Evolutionary conservation across 2,113 vertebrate species (phyloP).

Genomic region (Eptatretus burgeri): DNA sequence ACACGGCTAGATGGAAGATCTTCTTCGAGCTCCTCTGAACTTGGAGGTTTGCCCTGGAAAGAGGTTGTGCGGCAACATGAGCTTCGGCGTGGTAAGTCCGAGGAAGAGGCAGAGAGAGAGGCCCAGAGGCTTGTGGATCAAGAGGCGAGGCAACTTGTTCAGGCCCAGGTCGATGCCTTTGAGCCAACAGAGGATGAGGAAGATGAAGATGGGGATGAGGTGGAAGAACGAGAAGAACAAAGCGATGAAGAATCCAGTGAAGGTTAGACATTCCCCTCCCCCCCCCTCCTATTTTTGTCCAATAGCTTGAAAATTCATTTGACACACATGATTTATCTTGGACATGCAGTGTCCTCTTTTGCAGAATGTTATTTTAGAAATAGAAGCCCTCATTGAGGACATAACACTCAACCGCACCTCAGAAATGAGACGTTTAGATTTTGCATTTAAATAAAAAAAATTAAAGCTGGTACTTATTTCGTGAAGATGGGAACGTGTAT

Average conservation of each 20-base stretch:
- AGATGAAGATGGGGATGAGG: constrained; percentile 14
- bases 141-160: constrained; percentile 8
- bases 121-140: constrained; percentile 11
- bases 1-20: too few species aligned
- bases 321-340: constrained; percentile 2
- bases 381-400: too few species aligned
- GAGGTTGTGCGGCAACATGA: constrained; percentile 54
- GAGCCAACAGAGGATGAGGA: constrained; percentile 15
- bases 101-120: constrained; percentile 18
- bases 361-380: too few species aligned
- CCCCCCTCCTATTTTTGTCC: neutral
- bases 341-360: neutral
- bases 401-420: too few species aligned
- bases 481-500: too few species aligned
- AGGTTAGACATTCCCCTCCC: constrained; percentile 19
- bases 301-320: neutral
- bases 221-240: constrained; percentile 19
- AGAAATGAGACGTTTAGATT: too few species aligned
- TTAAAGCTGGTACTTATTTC: too few species aligned
- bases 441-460: too few species aligned
- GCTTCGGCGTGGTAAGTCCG: constrained; percentile 31
- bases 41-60: constrained; percentile 67
- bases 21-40: constrained; percentile 20
- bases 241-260: constrained; percentile 30
- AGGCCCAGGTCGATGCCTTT: neutral